Percentiles rank a stretch among this genome's conserved stretches.
Evolutionary conservation across 2,113 vertebrate genomes (phyloP).

Genomic region (Chrysochloris asiatica): DNA sequence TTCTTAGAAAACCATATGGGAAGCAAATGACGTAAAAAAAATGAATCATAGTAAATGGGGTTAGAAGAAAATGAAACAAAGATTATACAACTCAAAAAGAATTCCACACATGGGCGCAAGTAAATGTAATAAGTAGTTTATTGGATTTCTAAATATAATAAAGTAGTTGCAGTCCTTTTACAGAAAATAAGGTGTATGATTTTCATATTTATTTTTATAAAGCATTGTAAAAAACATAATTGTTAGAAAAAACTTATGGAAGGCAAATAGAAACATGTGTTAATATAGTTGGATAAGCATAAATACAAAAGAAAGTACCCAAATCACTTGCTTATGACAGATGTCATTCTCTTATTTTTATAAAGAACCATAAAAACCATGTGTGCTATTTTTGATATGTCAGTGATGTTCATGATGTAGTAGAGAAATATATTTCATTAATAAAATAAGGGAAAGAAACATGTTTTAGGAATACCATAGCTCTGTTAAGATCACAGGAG

Average conservation of each 20-base stretch:
- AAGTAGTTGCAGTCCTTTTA: conserved; percentile 84
- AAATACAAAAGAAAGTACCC: conserved; percentile 82
- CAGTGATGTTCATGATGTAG: conserved; percentile 75
- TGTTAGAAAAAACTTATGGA: conserved; percentile 82
- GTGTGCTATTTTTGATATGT: conserved; percentile 66
- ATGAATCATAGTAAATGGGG: conserved; percentile 41
- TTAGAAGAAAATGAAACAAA: conserved; percentile 66
- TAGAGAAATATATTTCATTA: conserved; percentile 77
- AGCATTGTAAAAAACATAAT: conserved; percentile 79
- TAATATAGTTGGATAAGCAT: conserved; percentile 82
- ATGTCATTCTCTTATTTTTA: conserved; percentile 79
- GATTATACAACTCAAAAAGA: conserved; percentile 78
- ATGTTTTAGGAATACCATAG: conserved; percentile 9
- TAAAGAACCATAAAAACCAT: conserved; percentile 78
- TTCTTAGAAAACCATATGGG: conserved; percentile 51
- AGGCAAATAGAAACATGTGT: conserved; percentile 81
- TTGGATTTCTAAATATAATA: conserved; percentile 76
- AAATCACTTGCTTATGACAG: conserved; percentile 83
- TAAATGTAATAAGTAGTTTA: conserved; percentile 82
- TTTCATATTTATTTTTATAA: conserved; percentile 85
- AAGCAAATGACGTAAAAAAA: conserved; percentile 60
- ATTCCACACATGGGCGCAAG: conserved; percentile 80
- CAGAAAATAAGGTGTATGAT: conserved; percentile 83
- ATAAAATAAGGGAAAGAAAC: conserved; percentile 67
- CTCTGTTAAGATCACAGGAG: conserved; percentile 2